A percentile compares a stretch with the other conserved stretches of the same genome.
Conservation (phyloP, 2,797 vertebrate genomes). For the Caiman crocodilus region DNA sequence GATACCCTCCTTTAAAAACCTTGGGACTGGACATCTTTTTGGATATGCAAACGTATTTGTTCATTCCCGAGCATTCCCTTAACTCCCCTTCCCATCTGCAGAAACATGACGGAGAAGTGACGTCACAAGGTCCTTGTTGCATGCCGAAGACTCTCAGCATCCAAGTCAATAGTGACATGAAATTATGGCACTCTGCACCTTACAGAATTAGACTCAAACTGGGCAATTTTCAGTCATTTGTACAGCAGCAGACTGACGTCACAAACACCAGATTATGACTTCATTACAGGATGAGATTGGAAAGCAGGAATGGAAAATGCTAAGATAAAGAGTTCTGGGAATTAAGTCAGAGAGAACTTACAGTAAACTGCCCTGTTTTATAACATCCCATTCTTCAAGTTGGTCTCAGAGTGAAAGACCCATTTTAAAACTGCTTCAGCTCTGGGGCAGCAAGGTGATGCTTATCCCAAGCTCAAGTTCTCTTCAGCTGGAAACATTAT, state of each 20-base stretch:
- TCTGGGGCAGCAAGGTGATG: not conserved
- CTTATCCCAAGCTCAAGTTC: not conserved
- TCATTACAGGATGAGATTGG: not conserved
- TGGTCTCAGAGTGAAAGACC: not conserved
- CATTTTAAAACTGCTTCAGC: not conserved
- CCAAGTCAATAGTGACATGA: fast-evolving
- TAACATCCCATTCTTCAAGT: not conserved
- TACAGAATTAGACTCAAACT: not conserved
- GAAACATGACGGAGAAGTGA: not conserved
- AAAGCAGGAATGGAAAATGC: not conserved
- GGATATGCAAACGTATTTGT: fast-evolving
- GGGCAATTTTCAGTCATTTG: fast-evolving
- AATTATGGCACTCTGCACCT: not conserved
- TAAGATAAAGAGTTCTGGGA: not conserved
- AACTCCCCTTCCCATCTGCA: fast-evolving
- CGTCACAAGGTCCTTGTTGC: fast-evolving
- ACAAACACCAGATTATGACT: not conserved
- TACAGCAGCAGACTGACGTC: not conserved
- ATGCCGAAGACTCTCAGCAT: fast-evolving
- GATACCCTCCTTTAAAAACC: not conserved
- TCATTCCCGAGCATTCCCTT: not conserved
- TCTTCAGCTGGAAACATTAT: not conserved
- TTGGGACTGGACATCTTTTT: fast-evolving
- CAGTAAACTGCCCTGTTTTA: not conserved
- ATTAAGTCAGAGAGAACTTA: not conserved